phyloP scores from a whole-genome alignment of 2,888 invertebrate genomes.

The Acrocyrtus sp. region DNA sequence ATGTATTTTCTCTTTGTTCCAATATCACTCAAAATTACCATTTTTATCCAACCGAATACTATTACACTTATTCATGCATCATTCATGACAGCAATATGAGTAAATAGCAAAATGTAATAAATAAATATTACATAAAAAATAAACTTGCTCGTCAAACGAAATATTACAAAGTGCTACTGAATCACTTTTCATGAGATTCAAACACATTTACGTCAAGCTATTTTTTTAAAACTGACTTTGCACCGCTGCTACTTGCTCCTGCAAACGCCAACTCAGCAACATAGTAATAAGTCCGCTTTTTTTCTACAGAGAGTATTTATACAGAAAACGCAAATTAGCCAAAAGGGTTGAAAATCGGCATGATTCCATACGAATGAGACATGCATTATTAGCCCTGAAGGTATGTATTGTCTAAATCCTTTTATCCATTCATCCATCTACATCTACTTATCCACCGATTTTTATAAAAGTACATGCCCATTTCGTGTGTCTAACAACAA shows the following conservation, averaged over 20 bases:
- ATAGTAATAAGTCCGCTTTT: too few relatives aligned
- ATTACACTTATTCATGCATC: slow-evolving; percentile 30
- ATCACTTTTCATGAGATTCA: not conserved
- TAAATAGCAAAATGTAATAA: slow-evolving; percentile 30
- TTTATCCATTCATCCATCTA: slow-evolving; percentile 21
- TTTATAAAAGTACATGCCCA: not conserved
- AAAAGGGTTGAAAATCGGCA: slow-evolving; percentile 41
- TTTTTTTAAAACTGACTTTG: too few relatives aligned
- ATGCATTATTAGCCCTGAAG: slow-evolving; percentile 36
- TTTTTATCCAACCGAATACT: not conserved
- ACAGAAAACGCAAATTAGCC: slow-evolving; percentile 29
- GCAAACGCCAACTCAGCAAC: too few relatives aligned
- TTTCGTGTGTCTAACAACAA: slow-evolving; percentile 30
- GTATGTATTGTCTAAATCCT: slow-evolving; percentile 14
- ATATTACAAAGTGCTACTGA: not conserved
- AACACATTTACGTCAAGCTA: too few relatives aligned
- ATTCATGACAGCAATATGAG: slow-evolving; percentile 44
- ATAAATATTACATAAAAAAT: slow-evolving; percentile 44
- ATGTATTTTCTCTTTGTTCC: not conserved
- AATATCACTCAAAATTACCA: slow-evolving; percentile 27
- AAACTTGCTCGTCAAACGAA: not conserved
- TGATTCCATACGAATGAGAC: slow-evolving; percentile 27
- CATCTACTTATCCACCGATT: too few relatives aligned
- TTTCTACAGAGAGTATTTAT: too few relatives aligned
- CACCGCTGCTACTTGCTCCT: too few relatives aligned